Conservation (phyloP, 1,140 invertebrate species). For the Oreohelix idahoensis region DNA sequence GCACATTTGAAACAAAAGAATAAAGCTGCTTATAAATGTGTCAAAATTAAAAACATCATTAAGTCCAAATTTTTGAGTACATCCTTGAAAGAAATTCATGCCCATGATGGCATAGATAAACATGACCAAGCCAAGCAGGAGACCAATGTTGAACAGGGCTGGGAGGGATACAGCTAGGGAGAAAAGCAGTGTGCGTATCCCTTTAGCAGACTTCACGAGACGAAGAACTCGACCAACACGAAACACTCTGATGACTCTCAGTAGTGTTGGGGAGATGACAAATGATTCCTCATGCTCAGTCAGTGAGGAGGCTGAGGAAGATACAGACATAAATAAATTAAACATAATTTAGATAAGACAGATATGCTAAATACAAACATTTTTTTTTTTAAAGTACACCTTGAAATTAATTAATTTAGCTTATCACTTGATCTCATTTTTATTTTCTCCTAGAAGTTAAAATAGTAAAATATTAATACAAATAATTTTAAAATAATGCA, state of each 20-base stretch:
- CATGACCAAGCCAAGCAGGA: conserved; percentile 97
- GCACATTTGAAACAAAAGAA: conserved; percentile 98
- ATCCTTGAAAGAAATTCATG: conserved; percentile 99
- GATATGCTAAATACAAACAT: too few relatives aligned
- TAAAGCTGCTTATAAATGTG: conserved; percentile 97
- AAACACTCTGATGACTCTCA: conserved; percentile 96
- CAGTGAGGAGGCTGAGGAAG: conserved; percentile 87
- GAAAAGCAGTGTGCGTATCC: conserved; percentile 96
- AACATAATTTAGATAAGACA: too few relatives aligned
- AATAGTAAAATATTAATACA: too few relatives aligned
- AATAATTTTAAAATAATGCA: too few relatives aligned
- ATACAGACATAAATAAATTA: conserved; percentile 55
- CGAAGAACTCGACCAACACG: conserved; percentile 97
- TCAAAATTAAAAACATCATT: conserved; percentile 99
- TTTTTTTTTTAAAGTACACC: too few relatives aligned
- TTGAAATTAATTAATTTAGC: too few relatives aligned
- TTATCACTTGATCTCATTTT: too few relatives aligned
- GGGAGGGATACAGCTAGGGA: conserved; percentile 98
- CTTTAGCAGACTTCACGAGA: conserved; percentile 94
- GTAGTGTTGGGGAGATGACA: conserved; percentile 96
- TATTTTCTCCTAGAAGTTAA: too few relatives aligned
- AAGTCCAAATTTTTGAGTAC: conserved; percentile 91
- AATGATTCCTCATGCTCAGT: conserved; percentile 97
- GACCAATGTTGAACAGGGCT: conserved; percentile 96
- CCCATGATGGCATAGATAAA: conserved; percentile 99